These are phyloP conservation scores for Olivierus martensii DNA, from an alignment of 1,140 invertebrate species.

Conservation along the genomic window DNA sequence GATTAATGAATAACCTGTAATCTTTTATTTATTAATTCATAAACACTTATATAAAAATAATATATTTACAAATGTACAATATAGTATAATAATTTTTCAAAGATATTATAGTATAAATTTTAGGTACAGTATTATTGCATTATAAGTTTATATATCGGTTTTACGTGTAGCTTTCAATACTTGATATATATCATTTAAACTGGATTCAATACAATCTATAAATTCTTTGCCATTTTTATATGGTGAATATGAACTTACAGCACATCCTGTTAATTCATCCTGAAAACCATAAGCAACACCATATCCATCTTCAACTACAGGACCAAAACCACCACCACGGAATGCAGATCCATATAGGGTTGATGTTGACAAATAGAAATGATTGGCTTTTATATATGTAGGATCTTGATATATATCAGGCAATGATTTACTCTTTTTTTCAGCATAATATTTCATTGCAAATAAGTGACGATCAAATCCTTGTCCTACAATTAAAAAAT, in stretches of 20 bases:
- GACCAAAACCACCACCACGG: conserved; percentile 83
- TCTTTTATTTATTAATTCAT: too few relatives aligned
- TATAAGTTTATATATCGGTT: too few relatives aligned
- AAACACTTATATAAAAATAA: too few relatives aligned
- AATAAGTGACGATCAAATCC: conserved; percentile 95
- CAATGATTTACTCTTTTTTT: conserved; percentile 36
- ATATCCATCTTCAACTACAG: conserved; percentile 75
- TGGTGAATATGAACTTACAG: conserved; percentile 59
- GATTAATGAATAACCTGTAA: too few relatives aligned
- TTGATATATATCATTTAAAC: conserved; percentile 44
- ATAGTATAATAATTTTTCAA: too few relatives aligned
- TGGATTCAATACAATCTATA: conserved; percentile 47
- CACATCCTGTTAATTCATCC: conserved; percentile 55
- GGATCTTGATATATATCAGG: conserved; percentile 63
- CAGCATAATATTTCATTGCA: conserved; percentile 52
- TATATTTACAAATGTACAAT: too few relatives aligned
- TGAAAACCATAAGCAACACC: conserved; percentile 73
- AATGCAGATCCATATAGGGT: conserved; percentile 78
- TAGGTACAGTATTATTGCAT: too few relatives aligned
- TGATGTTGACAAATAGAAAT: conserved; percentile 86
- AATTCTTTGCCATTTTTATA: conserved; percentile 53
- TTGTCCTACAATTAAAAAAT: too few relatives aligned
- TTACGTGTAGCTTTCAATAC: too few relatives aligned
- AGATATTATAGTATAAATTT: too few relatives aligned
- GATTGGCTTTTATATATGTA: conserved; percentile 66